These are phyloP conservation scores for Diplolepis rosae DNA, from an alignment of 2,888 invertebrate genomes.

Conservation along the genomic window DNA sequence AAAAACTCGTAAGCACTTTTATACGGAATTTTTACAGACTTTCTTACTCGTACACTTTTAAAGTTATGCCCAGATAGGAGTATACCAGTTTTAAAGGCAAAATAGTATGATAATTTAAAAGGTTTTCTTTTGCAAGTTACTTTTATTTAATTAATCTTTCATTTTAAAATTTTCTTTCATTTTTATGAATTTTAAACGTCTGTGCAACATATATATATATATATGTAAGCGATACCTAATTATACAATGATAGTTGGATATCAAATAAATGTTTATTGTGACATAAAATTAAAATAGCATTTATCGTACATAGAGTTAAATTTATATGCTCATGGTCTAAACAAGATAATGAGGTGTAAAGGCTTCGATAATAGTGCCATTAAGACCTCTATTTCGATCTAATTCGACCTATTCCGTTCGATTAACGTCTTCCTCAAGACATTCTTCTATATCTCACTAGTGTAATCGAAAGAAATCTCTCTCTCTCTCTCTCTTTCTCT, in stretches of 20 bases:
- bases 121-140: not conserved
- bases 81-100: not conserved
- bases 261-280: no score
- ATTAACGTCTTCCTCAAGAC: not conserved
- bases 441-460: slow-evolving; percentile 1
- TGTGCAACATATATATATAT: no score
- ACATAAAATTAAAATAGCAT: no score
- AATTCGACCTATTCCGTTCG: not conserved
- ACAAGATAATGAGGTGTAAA: not conserved
- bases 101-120: not conserved
- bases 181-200: no score
- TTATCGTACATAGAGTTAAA: no score
- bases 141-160: not conserved
- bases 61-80: not conserved
- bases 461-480: no score
- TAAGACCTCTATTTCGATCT: not conserved
- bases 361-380: not conserved
- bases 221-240: no score
- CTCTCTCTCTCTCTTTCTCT: no score
- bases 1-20: slow-evolving; percentile 4
- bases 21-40: not conserved
- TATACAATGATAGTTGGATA: no score
- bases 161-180: no score
- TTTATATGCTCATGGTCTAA: no score
- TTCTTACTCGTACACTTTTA: not conserved